Percentiles rank a stretch among this genome's conserved stretches.
Evolutionary conservation across 2,113 vertebrate genomes (phyloP).

Genomic region (Bombycilla garrulus): DNA sequence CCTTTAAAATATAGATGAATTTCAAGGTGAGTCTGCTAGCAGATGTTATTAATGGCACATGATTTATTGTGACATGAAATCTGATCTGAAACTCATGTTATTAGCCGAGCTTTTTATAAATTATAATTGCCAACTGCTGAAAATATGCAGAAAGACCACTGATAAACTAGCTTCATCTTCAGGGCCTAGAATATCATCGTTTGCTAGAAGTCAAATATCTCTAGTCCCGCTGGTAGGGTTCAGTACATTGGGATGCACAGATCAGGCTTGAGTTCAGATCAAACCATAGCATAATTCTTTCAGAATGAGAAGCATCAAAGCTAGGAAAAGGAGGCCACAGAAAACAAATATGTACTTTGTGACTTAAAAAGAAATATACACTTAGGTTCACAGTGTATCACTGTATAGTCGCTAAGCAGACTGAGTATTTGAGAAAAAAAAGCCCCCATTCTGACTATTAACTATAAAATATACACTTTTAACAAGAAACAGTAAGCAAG

Average conservation of each 20-base stretch:
- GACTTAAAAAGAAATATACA: not conserved
- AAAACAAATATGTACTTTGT: not conserved
- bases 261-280: not conserved
- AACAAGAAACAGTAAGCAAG: not conserved
- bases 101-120: conserved; percentile 71
- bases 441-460: not conserved
- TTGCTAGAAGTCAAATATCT: not conserved
- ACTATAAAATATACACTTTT: not conserved
- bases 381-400: not conserved
- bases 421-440: not conserved
- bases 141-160: conserved; percentile 48
- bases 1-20: conserved; percentile 79
- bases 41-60: conserved; percentile 74
- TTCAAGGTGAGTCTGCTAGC: conserved; percentile 72
- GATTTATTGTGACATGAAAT: conserved; percentile 74
- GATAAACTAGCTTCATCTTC: conserved; percentile 35
- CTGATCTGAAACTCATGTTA: conserved; percentile 68
- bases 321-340: not conserved
- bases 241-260: not conserved
- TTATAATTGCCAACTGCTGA: conserved; percentile 67
- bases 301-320: not conserved
- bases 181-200: not conserved
- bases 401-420: not conserved
- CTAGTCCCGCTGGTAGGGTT: not conserved
- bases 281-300: not conserved